A percentile compares a stretch with the other conserved stretches of the same genome.
Evolutionary conservation across 92 coral and sea anemone species (phyloP).

Genomic region (Porites evermanni): DNA sequence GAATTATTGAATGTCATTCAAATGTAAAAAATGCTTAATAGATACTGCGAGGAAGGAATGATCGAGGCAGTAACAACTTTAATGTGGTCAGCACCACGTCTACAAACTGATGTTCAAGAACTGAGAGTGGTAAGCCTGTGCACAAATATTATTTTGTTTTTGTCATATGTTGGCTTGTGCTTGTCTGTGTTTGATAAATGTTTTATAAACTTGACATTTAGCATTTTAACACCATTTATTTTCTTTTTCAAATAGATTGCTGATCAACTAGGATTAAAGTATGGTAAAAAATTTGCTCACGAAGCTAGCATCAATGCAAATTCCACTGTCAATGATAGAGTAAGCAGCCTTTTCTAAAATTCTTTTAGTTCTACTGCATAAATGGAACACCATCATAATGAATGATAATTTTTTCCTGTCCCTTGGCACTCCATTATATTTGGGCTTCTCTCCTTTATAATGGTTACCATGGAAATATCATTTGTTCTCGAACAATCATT

Average conservation of each 20-base stretch:
- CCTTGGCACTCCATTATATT: too few species aligned
- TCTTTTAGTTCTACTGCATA: too few species aligned
- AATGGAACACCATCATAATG: too few species aligned
- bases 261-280: constrained; percentile 91
- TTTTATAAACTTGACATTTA: too few species aligned
- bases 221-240: neutral
- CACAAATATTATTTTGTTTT: too few species aligned
- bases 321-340: constrained; percentile 90
- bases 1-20: neutral
- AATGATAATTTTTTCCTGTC: too few species aligned
- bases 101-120: constrained; percentile 93
- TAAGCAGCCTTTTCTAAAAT: constrained; percentile 33
- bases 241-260: constrained; percentile 66
- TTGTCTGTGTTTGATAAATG: too few species aligned
- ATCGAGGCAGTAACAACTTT: constrained; percentile 93
- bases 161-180: too few species aligned
- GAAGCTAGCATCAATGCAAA: constrained; percentile 87
- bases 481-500: too few species aligned
- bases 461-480: too few species aligned
- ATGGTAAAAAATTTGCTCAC: constrained; percentile 96
- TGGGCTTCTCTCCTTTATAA: too few species aligned
- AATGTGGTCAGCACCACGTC: constrained; percentile 97
- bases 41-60: constrained; percentile 96
- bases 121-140: constrained; percentile 66
- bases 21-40: constrained; percentile 12